Percentiles rank a stretch among this genome's conserved stretches.
Evolutionary conservation across 1,140 invertebrate genomes (phyloP).

Genomic region (Drosophila rufa): DNA sequence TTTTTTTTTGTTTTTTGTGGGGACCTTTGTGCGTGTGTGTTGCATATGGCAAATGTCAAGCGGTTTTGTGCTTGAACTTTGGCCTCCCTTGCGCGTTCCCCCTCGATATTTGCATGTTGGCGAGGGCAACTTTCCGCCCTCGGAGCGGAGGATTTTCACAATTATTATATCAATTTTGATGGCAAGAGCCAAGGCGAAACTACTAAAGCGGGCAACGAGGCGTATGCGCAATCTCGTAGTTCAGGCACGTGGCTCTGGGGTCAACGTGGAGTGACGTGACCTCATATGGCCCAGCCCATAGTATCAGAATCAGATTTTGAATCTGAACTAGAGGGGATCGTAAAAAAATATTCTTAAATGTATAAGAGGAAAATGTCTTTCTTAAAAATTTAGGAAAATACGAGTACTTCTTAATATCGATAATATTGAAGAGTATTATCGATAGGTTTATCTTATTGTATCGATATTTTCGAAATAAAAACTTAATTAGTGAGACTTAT

Average conservation of each 20-base stretch:
- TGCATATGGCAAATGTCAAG: slow-evolving; percentile 51
- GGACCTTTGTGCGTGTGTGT: slow-evolving; percentile 13
- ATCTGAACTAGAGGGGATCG: slow-evolving; percentile 1
- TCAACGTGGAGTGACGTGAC: slow-evolving; percentile 33
- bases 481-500: no score
- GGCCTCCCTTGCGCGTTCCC: slow-evolving; percentile 21
- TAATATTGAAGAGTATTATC: neutral
- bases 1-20: neutral
- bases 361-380: neutral
- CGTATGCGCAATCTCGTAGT: slow-evolving; percentile 42
- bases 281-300: neutral
- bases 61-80: slow-evolving; percentile 47
- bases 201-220: slow-evolving; percentile 28
- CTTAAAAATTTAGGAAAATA: neutral
- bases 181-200: slow-evolving; percentile 33
- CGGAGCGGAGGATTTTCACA: slow-evolving; percentile 29
- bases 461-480: neutral
- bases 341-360: neutral
- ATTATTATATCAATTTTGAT: slow-evolving; percentile 53
- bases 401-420: no score
- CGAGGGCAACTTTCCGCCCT: slow-evolving; percentile 35
- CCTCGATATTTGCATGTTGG: slow-evolving; percentile 35
- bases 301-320: neutral
- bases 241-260: slow-evolving; percentile 40
- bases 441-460: neutral